phyloP scores from a whole-genome alignment of 1,140 invertebrate genomes.

The Brachystomella parvula region DNA sequence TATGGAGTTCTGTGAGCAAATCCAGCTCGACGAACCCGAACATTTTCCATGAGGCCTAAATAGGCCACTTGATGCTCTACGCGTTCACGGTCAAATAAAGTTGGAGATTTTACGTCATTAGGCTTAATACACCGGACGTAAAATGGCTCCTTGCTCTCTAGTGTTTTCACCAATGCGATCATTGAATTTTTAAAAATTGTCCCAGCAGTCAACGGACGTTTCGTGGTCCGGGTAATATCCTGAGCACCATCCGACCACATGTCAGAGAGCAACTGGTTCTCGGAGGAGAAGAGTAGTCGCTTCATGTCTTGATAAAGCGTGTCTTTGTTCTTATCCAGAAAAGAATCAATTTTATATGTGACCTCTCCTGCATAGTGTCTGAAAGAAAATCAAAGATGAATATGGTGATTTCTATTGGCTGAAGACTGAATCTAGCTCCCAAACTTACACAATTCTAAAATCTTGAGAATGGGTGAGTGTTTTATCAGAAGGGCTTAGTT shows the following conservation, averaged over 20 bases:
- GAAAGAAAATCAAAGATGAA: slow-evolving; percentile 12
- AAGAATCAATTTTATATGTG: slow-evolving; percentile 77
- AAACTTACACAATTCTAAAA: slow-evolving; percentile 64
- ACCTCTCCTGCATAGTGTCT: slow-evolving; percentile 95
- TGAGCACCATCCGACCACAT: slow-evolving; percentile 95
- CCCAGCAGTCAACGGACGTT: slow-evolving; percentile 82
- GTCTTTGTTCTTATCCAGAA: slow-evolving; percentile 94
- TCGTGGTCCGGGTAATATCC: slow-evolving; percentile 86
- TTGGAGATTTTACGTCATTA: slow-evolving; percentile 82
- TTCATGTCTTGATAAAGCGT: slow-evolving; percentile 93
- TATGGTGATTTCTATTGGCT: slow-evolving; percentile 10
- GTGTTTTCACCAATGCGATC: slow-evolving; percentile 74
- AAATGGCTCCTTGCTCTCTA: slow-evolving; percentile 87
- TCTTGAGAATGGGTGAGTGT: slow-evolving; percentile 68
- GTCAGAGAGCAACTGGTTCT: slow-evolving; percentile 61
- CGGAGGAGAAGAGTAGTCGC: slow-evolving; percentile 73
- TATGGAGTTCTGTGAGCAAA: slow-evolving; percentile 87
- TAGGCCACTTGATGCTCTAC: slow-evolving; percentile 74
- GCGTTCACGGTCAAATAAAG: slow-evolving; percentile 64
- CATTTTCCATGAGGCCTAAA: slow-evolving; percentile 74
- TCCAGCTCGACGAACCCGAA: slow-evolving; percentile 83
- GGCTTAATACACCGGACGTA: slow-evolving; percentile 84
- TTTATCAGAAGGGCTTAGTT: slow-evolving; percentile 71
- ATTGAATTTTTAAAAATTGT: slow-evolving; percentile 92
- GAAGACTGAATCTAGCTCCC: not conserved